Conservation (phyloP, 1,140 invertebrate species). For the Macrostomum lignano region DNA sequence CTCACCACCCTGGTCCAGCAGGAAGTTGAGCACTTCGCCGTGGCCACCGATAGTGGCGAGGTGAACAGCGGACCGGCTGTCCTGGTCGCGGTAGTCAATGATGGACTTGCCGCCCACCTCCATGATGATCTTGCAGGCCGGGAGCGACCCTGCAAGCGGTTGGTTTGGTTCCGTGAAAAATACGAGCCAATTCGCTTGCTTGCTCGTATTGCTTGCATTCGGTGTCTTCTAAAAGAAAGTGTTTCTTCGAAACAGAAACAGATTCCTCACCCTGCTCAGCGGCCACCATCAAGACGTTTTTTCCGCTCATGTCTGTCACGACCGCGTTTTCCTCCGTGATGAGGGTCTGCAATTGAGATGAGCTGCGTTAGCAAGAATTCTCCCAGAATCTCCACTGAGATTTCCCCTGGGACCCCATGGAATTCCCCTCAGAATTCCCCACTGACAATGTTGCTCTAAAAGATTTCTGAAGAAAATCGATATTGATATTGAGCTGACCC, state of each 20-base stretch:
- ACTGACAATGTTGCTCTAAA: too few relatives aligned
- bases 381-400: too few relatives aligned
- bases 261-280: constrained; percentile 16
- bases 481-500: constrained; percentile 12
- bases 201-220: too few relatives aligned
- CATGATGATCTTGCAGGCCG: constrained; percentile 19
- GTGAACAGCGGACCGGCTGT: constrained; percentile 19
- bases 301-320: constrained; percentile 18
- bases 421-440: too few relatives aligned
- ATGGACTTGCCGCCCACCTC: constrained; percentile 15
- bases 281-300: constrained; percentile 17
- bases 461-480: neutral
- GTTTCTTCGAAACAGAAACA: neutral
- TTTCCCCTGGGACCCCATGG: too few relatives aligned
- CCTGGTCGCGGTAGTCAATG: constrained; percentile 15
- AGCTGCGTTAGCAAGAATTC: neutral
- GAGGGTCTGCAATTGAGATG: constrained; percentile 12
- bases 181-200: neutral
- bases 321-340: constrained; percentile 14
- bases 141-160: constrained; percentile 19
- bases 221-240: too few relatives aligned
- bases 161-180: too few relatives aligned
- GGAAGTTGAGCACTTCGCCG: constrained; percentile 22
- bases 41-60: constrained; percentile 23
- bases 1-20: constrained; percentile 20